Evolutionary conservation across 2,113 vertebrate species (phyloP), one percentile per base, ranked within the genome.

Genomic region (Morone chrysops): DNA sequence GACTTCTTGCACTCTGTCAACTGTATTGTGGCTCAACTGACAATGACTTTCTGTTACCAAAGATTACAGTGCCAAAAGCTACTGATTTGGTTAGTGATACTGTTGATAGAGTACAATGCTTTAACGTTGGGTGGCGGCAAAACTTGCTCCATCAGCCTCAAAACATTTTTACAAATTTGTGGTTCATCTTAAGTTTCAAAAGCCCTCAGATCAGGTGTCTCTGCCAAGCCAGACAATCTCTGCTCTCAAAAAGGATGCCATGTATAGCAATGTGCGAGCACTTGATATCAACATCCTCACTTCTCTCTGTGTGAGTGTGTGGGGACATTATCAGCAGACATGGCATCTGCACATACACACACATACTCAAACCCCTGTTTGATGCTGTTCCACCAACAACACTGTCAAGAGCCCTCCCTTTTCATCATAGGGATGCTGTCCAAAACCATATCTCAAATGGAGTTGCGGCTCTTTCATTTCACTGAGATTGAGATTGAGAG

Each of bases 391-490:
- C 85, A 75, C 81, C 65, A 80, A 82, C 78, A 86, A 70, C 70
- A 31, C 81, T 82, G 80, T 88, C 72, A 83, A 90, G 89, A 85
- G 84, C 83, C 75, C 87, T 80, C 81, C 65, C 82, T 84, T 85
- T 80, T 83, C 85, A 90, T 90, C 88, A 90, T 45, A 69, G 79
- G 20, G 50, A 84, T 40, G 78, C 87, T 86, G 87, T 89, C 83
- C 89, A 90, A 87, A 90, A 56, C 62, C 81, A 56, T 85, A 83
- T 90, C 83, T 88, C 78, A 87, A 83, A 90, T 83, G 82, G 73
- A 84, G 83, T 70, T 79, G 18, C 78, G 3, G 77, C 85, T 82
- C 84, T 89, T 80, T 87, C 80, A 89, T 76, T 38, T 70, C 59
- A 80, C 66, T 76, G 70, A 83, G 61, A 75, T 82, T 85, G 70